A percentile compares a stretch with the other conserved stretches of the same genome.
phyloP scores from a whole-genome alignment of 2,888 invertebrate genomes.

The Drosophila paracracens region DNA sequence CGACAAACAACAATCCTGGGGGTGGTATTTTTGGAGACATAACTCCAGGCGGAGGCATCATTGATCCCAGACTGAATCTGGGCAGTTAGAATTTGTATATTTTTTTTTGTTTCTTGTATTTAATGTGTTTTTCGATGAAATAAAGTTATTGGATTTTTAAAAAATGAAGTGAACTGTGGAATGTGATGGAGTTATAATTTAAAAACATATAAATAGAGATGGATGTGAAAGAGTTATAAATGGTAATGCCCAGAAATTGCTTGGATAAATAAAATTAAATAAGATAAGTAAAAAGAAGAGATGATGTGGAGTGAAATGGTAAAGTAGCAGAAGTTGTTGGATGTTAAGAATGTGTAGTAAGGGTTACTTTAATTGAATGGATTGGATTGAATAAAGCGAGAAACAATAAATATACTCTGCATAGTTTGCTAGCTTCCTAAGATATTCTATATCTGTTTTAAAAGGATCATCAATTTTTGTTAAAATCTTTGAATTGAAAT shows the following conservation, averaged over 20 bases:
- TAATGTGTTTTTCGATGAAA: constrained; percentile 9
- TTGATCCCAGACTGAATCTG: constrained; percentile 52
- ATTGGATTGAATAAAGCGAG: no score
- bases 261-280: no score
- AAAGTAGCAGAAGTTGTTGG: no score
- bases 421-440: no score
- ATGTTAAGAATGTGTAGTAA: no score
- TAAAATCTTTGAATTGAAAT: neutral
- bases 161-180: no score
- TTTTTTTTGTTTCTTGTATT: constrained; percentile 6
- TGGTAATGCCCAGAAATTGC: neutral
- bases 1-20: constrained; percentile 30
- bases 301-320: no score
- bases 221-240: neutral
- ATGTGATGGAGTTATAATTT: neutral
- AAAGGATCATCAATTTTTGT: neutral
- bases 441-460: neutral
- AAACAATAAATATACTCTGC: accelerated
- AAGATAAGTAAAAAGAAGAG: no score
- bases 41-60: constrained; percentile 48
- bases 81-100: constrained; percentile 26
- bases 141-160: constrained; percentile 12
- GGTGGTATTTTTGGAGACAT: constrained; percentile 45
- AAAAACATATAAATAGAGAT: neutral
- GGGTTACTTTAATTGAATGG: no score